A percentile compares a stretch with the other conserved stretches of the same genome.
These are phyloP conservation scores for Eurystomus glaucurus DNA, from an alignment of 2,797 vertebrate species.

Conservation along the genomic window DNA sequence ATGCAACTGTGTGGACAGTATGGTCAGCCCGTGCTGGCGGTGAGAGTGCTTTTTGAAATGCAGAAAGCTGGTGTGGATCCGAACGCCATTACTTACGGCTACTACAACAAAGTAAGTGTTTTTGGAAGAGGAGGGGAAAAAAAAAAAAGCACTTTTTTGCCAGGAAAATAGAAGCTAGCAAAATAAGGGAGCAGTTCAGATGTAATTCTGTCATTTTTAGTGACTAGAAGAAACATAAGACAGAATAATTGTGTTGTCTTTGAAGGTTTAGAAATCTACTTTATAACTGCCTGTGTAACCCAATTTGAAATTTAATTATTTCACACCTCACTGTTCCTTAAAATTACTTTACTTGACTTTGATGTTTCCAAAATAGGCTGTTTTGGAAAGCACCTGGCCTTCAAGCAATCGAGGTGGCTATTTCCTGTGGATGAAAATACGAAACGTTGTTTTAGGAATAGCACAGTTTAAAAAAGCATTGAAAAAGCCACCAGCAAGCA, in stretches of 20 bases:
- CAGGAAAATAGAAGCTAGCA: background rate
- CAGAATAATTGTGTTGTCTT: background rate
- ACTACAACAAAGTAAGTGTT: slow-evolving; percentile 94
- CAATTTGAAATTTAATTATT: background rate
- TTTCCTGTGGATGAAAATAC: slow-evolving; percentile 97
- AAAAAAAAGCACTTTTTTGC: background rate
- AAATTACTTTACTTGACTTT: slow-evolving; percentile 19
- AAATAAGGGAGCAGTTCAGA: background rate
- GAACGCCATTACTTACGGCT: slow-evolving; percentile 98
- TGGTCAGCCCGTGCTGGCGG: slow-evolving; percentile 95
- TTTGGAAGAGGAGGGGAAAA: fast-evolving
- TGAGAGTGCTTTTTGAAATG: slow-evolving; percentile 97
- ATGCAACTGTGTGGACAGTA: slow-evolving; percentile 99
- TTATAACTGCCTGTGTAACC: background rate
- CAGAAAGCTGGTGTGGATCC: slow-evolving; percentile 97
- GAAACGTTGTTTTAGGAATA: slow-evolving; percentile 94
- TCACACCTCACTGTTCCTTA: background rate
- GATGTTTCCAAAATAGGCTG: slow-evolving; percentile 86
- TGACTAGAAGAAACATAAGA: background rate
- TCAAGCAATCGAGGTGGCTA: slow-evolving; percentile 96
- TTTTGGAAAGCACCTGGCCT: slow-evolving; percentile 98
- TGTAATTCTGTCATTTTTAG: background rate
- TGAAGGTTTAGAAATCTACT: background rate
- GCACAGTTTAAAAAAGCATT: slow-evolving; percentile 94
- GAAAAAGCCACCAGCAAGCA: slow-evolving; percentile 86